Evolutionary conservation across 1,140 invertebrate genomes (phyloP), one percentile per base, ranked within the genome.

Genomic region (Phthorimaea operculella): DNA sequence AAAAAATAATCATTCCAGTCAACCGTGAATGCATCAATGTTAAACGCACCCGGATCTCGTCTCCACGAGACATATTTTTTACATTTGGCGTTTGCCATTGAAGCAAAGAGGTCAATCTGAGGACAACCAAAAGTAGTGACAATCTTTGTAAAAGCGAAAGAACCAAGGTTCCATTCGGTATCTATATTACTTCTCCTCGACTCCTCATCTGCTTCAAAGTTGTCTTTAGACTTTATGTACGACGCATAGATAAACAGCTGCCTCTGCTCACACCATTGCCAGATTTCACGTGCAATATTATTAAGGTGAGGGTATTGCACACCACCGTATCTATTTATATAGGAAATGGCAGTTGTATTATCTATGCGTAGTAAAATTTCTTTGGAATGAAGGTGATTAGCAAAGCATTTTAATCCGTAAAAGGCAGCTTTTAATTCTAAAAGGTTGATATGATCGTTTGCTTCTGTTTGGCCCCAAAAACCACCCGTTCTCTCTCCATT

Each of bases 241-340:
- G 53, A 66, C 49, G 56, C 59, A 56, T 64, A 67, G 39, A 76
- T 57, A 52, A 48, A 63, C 17, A 71, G 33, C 17, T 64, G 55
- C 45, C 56, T 21, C 33, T 39, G 16, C 57, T 76, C 69, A 53
- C 73, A 74, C 67, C 71, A 74, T n/a, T 63, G 28, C 67, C 66
- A 70, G 21, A 78, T 64, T 33, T 62, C 9, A 15, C 54, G 52
- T 11, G 64, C 4, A 15, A 72, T 10, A 17, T 61, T 17, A 53
- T 61, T 64, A 45, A 70, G 55, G n/a, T 63, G 42, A 33, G 16
- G 12, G 52, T 52, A 64, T 54, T 64, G 34, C 16, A 62, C 57
- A n/a, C 72, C 60, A 0, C 66, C 68, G 60, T 68, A 61, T 56
- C 59, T 53, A 45, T 72, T 66, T 16, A 68, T 58, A 56, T 66